Base-by-base conservation (phyloP, 2,888 invertebrate species). In the Chorisops tibialis region DNA sequence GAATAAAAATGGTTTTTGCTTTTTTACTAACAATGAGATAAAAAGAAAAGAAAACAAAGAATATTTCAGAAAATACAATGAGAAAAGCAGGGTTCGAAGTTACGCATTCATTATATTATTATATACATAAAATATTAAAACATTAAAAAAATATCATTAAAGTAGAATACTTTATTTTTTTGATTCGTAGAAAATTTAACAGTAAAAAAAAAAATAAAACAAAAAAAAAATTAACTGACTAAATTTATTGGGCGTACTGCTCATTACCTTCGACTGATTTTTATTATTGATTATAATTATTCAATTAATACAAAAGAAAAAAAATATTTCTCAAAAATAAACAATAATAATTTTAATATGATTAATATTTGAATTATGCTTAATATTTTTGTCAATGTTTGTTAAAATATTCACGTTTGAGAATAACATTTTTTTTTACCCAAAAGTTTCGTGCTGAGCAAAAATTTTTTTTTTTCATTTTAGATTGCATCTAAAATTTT, bases 201-300 rank as follows among this genome's bases (percentile, higher is more conserved):
- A n/a, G n/a, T n/a, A n/a, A n/a, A n/a, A n/a, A n/a, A n/a, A n/a
- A n/a, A n/a, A n/a, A n/a, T n/a, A n/a, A n/a, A n/a, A n/a, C n/a
- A n/a, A 18, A 19, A 19, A 38, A 56, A 16, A 49, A 39, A 41
- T 21, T 39, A 59, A 49, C 61, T 30, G 54, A 69, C 69, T 69
- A 69, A 69, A 69, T 69, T 69, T 69, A 69, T 69, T 69, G 68
- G 69, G 69, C 69, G 66, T 51, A 38, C 56, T 45, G 68, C 67
- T 69, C 68, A 66, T 38, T 49, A 45, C 18, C 19, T 30, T 59
- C 50, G n/a, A n/a, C n/a, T n/a, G n/a, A n/a, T 37, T 58, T 54
- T 47, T 37, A 7, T 37, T 35, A 24, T 22, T 39, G 49, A 24
- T 30, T 30, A 37, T 50, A 62, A 19, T 35, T 14, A 11, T 50